A percentile compares a stretch with the other conserved stretches of the same genome.
phyloP scores from a whole-genome alignment of 1,140 invertebrate genomes.

The Gonioctena quinquepunctata region DNA sequence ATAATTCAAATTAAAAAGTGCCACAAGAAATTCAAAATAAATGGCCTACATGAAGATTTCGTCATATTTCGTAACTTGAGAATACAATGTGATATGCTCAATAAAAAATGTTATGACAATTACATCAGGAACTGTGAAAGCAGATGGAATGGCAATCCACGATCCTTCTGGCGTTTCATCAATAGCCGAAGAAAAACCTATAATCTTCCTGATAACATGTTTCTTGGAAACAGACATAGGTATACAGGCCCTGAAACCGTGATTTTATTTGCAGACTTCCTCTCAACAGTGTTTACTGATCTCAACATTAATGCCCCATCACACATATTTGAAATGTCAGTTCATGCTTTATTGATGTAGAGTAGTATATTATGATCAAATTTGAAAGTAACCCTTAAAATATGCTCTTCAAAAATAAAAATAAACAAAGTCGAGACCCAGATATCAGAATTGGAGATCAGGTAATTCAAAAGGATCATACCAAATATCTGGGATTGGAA shows the following conservation, averaged over 20 bases:
- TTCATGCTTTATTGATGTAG: neutral
- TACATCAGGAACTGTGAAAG: neutral
- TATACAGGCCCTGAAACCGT: neutral
- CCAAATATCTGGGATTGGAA: too few relatives aligned
- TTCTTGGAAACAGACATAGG: neutral
- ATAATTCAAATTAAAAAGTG: too few relatives aligned
- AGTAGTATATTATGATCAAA: neutral
- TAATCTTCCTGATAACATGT: neutral
- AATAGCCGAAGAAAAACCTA: neutral
- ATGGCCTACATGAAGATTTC: too few relatives aligned
- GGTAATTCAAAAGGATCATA: too few relatives aligned
- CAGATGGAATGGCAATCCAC: neutral
- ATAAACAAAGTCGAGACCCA: too few relatives aligned
- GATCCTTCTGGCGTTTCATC: neutral
- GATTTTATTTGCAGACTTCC: neutral
- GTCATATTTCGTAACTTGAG: too few relatives aligned
- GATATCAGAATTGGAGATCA: too few relatives aligned
- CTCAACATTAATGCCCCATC: neutral
- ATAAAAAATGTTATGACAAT: neutral
- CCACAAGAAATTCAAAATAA: neutral
- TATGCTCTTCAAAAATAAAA: too few relatives aligned
- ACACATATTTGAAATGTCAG: neutral
- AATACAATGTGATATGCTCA: neutral
- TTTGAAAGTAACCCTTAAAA: neutral
- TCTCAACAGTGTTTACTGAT: too few relatives aligned